Percentiles rank a stretch among this genome's conserved stretches.
phyloP scores from a whole-genome alignment of 2,888 invertebrate genomes.

The Drosophila anomalata region DNA sequence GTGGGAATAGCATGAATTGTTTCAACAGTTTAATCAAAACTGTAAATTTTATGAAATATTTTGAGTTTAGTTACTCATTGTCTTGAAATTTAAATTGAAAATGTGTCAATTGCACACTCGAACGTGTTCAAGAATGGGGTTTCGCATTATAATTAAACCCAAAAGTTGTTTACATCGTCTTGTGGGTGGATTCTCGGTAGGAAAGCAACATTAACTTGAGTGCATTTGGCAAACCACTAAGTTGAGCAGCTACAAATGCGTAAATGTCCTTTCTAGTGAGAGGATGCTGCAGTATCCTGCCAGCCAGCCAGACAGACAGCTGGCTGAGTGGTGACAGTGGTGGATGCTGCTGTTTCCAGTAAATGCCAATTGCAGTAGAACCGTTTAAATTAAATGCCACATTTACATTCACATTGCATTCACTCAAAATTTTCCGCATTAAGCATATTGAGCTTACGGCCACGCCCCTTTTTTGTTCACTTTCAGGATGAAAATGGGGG shows the following conservation, averaged over 20 bases:
- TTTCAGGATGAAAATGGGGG: constrained; percentile 40
- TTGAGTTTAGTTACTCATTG: background rate
- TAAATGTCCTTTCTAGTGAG: constrained; percentile 10
- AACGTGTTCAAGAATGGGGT: background rate
- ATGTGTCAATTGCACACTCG: background rate
- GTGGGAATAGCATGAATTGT: background rate
- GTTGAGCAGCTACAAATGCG: constrained; percentile 14
- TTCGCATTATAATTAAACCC: background rate
- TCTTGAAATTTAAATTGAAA: background rate
- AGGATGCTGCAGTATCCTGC: constrained; percentile 8
- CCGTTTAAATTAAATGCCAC: constrained; percentile 27
- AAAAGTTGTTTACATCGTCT: constrained; percentile 11
- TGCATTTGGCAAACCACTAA: constrained; percentile 35
- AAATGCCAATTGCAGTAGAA: constrained; percentile 33
- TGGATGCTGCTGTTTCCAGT: constrained; percentile 8
- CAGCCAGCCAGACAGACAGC: constrained; percentile 11
- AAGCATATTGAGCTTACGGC: constrained; percentile 62
- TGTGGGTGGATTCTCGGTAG: background rate
- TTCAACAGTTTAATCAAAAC: background rate
- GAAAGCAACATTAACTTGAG: constrained; percentile 27
- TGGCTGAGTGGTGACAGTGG: constrained; percentile 31
- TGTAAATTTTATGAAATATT: background rate
- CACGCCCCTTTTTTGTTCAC: constrained; percentile 20
- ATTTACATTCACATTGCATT: constrained; percentile 22
- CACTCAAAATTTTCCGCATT: constrained; percentile 38